Evolutionary conservation across 1,140 invertebrate genomes (phyloP).

Genomic region (Drosophila sp.): DNA sequence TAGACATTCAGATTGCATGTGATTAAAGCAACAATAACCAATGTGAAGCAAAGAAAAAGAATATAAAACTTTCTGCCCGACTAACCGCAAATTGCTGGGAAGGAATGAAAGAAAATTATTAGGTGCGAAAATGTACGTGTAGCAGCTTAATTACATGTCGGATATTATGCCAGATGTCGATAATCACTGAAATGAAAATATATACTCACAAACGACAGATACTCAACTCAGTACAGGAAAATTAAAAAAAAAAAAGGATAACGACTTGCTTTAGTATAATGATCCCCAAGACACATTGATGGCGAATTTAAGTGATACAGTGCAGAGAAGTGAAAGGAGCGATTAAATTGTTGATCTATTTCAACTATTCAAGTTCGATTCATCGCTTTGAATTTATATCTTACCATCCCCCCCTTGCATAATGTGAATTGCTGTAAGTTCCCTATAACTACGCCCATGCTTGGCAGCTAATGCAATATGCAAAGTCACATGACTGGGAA

Average conservation of each 20-base stretch:
- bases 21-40: conserved; percentile 3
- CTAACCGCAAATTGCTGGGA: conserved; percentile 3
- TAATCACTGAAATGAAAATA: background rate
- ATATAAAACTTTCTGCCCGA: background rate
- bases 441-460: background rate
- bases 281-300: no score
- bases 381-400: no score
- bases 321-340: no score
- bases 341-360: no score
- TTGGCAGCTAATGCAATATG: conserved; percentile 50
- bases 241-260: background rate
- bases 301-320: no score
- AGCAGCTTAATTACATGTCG: conserved; percentile 38
- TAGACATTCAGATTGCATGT: background rate
- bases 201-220: background rate
- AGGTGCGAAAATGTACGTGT: background rate
- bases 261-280: no score
- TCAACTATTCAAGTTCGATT: no score
- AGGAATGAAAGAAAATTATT: background rate
- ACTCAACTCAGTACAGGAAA: background rate
- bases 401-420: no score
- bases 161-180: conserved; percentile 37
- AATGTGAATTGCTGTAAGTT: no score
- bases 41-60: background rate
- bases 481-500: conserved; percentile 27